Conservation (phyloP, 2,888 invertebrate genomes). For the Hymenopus coronatus region DNA sequence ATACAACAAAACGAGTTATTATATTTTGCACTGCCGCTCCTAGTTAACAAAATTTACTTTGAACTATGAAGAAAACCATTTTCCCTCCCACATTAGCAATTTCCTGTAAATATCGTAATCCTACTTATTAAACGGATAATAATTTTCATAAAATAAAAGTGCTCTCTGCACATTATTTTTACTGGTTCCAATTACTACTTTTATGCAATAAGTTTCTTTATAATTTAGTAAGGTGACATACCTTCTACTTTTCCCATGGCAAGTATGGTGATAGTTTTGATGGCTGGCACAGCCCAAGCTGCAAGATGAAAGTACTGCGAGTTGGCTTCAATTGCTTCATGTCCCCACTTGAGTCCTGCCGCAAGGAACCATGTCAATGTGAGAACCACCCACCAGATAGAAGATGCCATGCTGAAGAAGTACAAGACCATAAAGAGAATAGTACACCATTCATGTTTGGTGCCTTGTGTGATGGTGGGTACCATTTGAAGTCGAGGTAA, state of each 20-base stretch:
- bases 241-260: conserved; percentile 96
- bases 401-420: conserved; percentile 95
- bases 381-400: conserved; percentile 96
- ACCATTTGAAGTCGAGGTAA: conserved; percentile 71
- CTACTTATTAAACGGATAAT: no score
- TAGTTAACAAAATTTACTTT: no score
- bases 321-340: conserved; percentile 96
- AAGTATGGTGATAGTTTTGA: conserved; percentile 91
- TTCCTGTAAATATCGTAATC: no score
- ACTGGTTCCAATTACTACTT: neutral
- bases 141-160: no score
- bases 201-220: neutral
- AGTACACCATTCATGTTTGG: conserved; percentile 80
- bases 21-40: no score
- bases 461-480: conserved; percentile 84
- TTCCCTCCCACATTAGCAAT: no score
- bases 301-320: conserved; percentile 96
- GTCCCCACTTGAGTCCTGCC: conserved; percentile 96
- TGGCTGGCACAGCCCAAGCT: conserved; percentile 96
- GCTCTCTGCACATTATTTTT: no score
- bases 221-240: conserved; percentile 46
- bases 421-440: conserved; percentile 94
- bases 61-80: no score
- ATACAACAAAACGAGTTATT: no score
- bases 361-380: conserved; percentile 96